Evolutionary conservation across 2,113 vertebrate genomes (phyloP), one percentile per base, ranked within the genome.

Genomic region (Microcebus jonahi): DNA sequence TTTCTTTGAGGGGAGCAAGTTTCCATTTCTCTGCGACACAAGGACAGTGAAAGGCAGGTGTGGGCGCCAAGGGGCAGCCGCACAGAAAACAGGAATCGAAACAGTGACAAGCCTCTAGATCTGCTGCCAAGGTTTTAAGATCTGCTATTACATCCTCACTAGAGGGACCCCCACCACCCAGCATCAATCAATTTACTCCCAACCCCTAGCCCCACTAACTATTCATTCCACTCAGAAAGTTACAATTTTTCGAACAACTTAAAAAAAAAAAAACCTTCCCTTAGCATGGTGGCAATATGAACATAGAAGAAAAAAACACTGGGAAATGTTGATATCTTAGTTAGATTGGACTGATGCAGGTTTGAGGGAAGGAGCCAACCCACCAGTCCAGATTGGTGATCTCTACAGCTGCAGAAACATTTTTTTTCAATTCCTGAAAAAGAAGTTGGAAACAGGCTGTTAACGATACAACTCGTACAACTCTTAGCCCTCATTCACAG

Each of bases 371-470:
- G 76, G 63, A 36, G 95, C 96, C 97, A 98, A 97, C 73, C 86
- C 97, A 97, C 83, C 94, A 85, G 97, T 94, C 77, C 96, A 95
- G 97, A 97, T 3, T 97, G 96, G 97, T 94, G 85, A 97, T 97
- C 97, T 95, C 97, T 98, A 95, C 98, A 97, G 96, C 95, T 98
- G 95, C 70, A 96, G 97, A 96, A 98, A 97, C 97, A 76, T 88
- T 88, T 92, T 96, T 96, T 97, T 93, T 98, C 98, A 98, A 95
- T 97, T 98, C 98, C 98, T 97, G 96, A 97, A 95, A 98, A 96
- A 97, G 96, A 98, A 98, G 1, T 42, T 93, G 97, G 94, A 96
- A 96, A 93, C 42, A 92, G 85, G 94, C 71, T 17, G 93, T 98
- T 97, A 98, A 95, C 95, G 96, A 91, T 1, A 90, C 0, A 1